phyloP scores from a whole-genome alignment of 1,140 invertebrate species.

The Oncopeltus fasciatus region DNA sequence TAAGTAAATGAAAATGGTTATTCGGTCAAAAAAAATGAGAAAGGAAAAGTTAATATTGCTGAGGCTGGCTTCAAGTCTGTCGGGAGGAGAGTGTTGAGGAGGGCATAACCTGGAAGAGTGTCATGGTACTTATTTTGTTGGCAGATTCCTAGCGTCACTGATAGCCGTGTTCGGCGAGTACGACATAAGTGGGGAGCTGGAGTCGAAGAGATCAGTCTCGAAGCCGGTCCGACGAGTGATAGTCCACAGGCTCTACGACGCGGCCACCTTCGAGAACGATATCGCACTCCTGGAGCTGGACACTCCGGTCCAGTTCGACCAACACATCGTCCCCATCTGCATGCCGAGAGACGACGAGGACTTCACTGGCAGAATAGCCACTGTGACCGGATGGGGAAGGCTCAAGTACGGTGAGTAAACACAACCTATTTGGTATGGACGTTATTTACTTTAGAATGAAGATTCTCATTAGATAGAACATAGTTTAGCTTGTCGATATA shows the following conservation, averaged over 20 bases:
- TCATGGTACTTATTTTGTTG: slow-evolving; percentile 6
- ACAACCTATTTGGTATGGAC: too few relatives aligned
- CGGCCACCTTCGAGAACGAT: slow-evolving; percentile 81
- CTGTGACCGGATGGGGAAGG: slow-evolving; percentile 63
- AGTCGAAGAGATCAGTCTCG: slow-evolving; percentile 56
- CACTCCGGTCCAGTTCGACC: slow-evolving; percentile 63
- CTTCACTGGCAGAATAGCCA: slow-evolving; percentile 68
- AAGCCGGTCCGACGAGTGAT: slow-evolving; percentile 77
- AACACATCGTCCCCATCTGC: slow-evolving; percentile 84
- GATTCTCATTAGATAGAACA: too few relatives aligned
- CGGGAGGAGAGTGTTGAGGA: too few relatives aligned
- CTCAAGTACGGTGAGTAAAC: slow-evolving; percentile 39
- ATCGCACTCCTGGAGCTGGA: slow-evolving; percentile 73
- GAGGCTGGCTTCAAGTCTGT: too few relatives aligned
- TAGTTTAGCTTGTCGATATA: too few relatives aligned
- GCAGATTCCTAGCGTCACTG: slow-evolving; percentile 72
- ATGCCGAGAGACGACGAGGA: slow-evolving; percentile 69
- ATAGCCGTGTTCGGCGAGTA: slow-evolving; percentile 82
- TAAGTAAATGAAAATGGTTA: too few relatives aligned
- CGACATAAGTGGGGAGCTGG: slow-evolving; percentile 70
- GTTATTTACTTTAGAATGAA: too few relatives aligned
- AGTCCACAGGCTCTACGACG: slow-evolving; percentile 75
- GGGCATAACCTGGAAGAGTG: too few relatives aligned
- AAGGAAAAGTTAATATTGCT: too few relatives aligned
- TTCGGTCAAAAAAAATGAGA: too few relatives aligned